Evolutionary conservation across 37 sponge, comb jelly and placozoan genomes (phyloP).

Genomic region (Beroe ovata): DNA sequence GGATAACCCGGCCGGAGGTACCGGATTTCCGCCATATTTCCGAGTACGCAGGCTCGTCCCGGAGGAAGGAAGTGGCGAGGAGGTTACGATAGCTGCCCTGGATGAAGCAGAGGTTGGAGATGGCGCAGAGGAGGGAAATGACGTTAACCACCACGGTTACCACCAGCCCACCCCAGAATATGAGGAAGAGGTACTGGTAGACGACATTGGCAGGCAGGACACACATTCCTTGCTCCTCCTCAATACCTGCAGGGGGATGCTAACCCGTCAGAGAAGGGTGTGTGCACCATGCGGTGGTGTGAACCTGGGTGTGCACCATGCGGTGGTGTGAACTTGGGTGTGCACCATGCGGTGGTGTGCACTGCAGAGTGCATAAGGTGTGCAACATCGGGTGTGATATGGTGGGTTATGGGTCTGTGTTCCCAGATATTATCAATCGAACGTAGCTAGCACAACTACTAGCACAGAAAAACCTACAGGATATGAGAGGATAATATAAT

Average conservation of each 20-base stretch:
- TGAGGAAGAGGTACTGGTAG: slow-evolving; percentile 64
- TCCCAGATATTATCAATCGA: no score
- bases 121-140: slow-evolving; percentile 22
- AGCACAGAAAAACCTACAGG: no score
- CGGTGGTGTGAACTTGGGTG: no score
- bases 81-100: slow-evolving; percentile 34
- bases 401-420: no score
- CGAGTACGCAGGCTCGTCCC: slow-evolving; percentile 51
- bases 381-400: no score
- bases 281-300: no score
- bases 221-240: slow-evolving; percentile 66
- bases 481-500: no score
- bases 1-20: slow-evolving; percentile 48
- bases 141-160: slow-evolving; percentile 44
- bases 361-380: no score
- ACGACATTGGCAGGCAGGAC: slow-evolving; percentile 52
- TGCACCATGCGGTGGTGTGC: no score
- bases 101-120: slow-evolving; percentile 60
- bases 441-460: no score
- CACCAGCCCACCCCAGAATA: slow-evolving; percentile 61
- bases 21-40: slow-evolving; percentile 65
- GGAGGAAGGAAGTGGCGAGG: slow-evolving; percentile 66
- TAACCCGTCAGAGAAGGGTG: no score
- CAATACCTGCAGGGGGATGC: slow-evolving; percentile 51
- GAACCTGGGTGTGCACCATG: no score